Evolutionary conservation across 2,888 invertebrate species (phyloP).

Genomic region (Vandiemenella viatica): DNA sequence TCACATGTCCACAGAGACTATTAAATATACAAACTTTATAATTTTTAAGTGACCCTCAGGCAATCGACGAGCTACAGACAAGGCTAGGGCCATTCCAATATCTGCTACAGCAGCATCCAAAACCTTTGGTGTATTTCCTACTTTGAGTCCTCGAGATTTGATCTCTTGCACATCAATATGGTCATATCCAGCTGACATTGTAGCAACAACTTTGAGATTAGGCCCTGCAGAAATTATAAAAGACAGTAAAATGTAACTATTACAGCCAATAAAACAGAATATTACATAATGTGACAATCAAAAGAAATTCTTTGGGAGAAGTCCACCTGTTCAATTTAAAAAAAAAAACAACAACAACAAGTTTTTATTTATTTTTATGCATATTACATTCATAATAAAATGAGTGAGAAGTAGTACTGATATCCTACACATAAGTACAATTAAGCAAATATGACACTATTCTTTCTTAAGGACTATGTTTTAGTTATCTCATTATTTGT

Average conservation of each 20-base stretch:
- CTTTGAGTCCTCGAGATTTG: constrained; percentile 49
- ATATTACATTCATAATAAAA: too few relatives aligned
- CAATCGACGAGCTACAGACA: constrained; percentile 60
- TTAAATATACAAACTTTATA: constrained; percentile 43
- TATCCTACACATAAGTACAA: too few relatives aligned
- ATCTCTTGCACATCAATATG: constrained; percentile 61
- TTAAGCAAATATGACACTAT: too few relatives aligned
- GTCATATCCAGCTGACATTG: constrained; percentile 79
- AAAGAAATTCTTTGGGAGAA: too few relatives aligned
- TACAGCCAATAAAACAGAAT: neutral
- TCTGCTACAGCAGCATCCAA: constrained; percentile 69
- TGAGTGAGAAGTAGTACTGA: too few relatives aligned
- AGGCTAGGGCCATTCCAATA: constrained; percentile 55
- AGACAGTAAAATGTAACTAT: too few relatives aligned
- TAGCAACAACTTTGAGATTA: constrained; percentile 55
- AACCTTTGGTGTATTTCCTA: constrained; percentile 68
- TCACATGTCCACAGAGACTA: too few relatives aligned
- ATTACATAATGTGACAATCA: neutral
- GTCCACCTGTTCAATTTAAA: too few relatives aligned
- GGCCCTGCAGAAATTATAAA: constrained; percentile 47
- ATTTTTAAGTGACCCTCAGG: constrained; percentile 56
- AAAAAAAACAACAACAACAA: too few relatives aligned
- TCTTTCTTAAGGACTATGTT: too few relatives aligned
- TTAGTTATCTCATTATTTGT: too few relatives aligned
- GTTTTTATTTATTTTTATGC: too few relatives aligned